phyloP scores from a whole-genome alignment of 1,140 invertebrate species.

The Papilio helenus region DNA sequence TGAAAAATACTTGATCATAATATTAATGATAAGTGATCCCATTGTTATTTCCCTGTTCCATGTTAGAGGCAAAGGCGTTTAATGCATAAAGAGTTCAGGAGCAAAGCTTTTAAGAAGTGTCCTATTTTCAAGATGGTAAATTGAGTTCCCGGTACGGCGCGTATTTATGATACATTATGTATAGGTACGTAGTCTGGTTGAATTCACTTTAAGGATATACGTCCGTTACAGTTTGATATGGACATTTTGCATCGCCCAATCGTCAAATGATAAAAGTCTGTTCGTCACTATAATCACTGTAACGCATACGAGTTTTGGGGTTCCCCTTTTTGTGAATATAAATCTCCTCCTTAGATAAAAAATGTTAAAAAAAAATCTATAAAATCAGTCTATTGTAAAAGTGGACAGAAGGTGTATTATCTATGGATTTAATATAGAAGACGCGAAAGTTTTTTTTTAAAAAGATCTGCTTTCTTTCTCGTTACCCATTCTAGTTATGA shows the following conservation, averaged over 20 bases:
- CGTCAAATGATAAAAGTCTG: conserved; percentile 3
- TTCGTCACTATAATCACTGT: background rate
- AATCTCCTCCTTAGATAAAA: background rate
- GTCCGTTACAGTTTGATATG: conserved; percentile 37
- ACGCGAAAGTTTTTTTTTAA: too few species aligned
- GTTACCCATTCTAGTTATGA: too few species aligned
- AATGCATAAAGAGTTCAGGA: conserved; percentile 39
- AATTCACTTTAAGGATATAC: conserved; percentile 42
- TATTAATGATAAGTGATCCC: background rate
- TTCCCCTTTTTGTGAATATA: background rate
- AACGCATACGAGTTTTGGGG: background rate
- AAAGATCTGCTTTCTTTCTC: too few species aligned
- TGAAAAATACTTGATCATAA: background rate
- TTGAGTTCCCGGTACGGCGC: conserved; percentile 53
- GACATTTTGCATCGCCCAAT: conserved; percentile 29
- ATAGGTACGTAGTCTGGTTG: conserved; percentile 35
- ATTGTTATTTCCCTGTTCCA: background rate
- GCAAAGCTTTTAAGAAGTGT: conserved; percentile 68
- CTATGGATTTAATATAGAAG: too few species aligned
- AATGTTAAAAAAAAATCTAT: too few species aligned
- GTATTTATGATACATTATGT: conserved; percentile 39
- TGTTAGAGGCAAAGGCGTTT: conserved; percentile 23
- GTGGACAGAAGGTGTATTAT: too few species aligned
- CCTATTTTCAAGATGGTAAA: conserved; percentile 59
- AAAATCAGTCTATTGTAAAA: too few species aligned